phyloP scores from a whole-genome alignment of 2,888 invertebrate species.

The Himalopsyche anomala region DNA sequence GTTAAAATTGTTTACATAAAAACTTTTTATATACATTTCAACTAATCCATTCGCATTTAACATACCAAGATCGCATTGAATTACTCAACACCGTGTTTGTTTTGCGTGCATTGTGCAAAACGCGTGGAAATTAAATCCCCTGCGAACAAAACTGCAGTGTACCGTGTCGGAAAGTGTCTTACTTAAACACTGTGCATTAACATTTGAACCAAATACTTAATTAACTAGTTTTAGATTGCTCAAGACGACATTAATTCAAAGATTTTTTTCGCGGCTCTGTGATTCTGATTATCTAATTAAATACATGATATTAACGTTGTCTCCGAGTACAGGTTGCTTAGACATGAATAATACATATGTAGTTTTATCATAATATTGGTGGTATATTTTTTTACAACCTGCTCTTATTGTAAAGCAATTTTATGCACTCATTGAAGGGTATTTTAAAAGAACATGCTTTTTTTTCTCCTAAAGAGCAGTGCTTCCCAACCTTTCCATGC shows the following conservation, averaged over 20 bases:
- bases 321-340: background rate
- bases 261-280: background rate
- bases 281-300: background rate
- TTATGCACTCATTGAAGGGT: no score
- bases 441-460: no score
- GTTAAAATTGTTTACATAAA: background rate
- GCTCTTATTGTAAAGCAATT: no score
- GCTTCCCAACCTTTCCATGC: no score
- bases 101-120: slow-evolving; percentile 41
- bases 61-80: background rate
- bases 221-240: slow-evolving; percentile 45
- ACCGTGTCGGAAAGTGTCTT: slow-evolving; percentile 61
- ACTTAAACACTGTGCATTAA: slow-evolving; percentile 50
- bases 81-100: slow-evolving; percentile 2
- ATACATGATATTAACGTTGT: background rate
- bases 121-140: slow-evolving; percentile 35
- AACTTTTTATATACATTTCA: background rate
- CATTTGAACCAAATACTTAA: slow-evolving; percentile 58
- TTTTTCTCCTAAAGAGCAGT: no score
- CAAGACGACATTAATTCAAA: slow-evolving; percentile 32
- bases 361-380: no score
- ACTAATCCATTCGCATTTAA: background rate
- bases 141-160: slow-evolving; percentile 39
- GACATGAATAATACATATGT: background rate
- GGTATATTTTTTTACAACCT: no score